Evolutionary conservation across 2,113 vertebrate species (phyloP).

Genomic region (Myotis yumanensis): DNA sequence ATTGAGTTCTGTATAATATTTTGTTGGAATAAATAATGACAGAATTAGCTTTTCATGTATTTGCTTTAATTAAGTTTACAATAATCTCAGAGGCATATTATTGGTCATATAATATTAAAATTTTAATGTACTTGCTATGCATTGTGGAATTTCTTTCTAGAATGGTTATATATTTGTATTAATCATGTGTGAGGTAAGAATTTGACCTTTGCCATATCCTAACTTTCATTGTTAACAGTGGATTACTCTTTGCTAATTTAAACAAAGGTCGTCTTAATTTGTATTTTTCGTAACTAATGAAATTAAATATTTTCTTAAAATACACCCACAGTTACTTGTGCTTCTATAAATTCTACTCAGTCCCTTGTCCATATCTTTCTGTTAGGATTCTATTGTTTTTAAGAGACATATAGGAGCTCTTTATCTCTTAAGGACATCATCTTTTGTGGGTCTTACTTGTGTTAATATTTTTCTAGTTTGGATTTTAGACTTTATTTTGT

Average conservation of each 20-base stretch:
- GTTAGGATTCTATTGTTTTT: neutral
- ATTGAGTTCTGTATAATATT: neutral
- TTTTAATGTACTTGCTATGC: neutral
- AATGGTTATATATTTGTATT: neutral
- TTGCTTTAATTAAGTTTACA: neutral
- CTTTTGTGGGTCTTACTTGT: neutral
- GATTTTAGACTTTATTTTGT: neutral
- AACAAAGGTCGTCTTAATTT: neutral
- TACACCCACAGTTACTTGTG: neutral
- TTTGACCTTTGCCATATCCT: neutral
- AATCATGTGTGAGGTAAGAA: neutral
- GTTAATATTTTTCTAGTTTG: neutral
- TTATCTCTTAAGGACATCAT: neutral
- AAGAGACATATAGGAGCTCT: neutral
- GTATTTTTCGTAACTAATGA: neutral
- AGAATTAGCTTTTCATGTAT: neutral
- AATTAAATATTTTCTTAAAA: neutral
- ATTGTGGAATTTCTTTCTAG: neutral
- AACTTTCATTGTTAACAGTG: neutral
- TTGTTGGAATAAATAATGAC: neutral
- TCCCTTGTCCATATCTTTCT: neutral
- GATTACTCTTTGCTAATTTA: slow-evolving; percentile 14
- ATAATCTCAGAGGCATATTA: neutral
- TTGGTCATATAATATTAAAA: neutral
- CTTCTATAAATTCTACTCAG: neutral